Conservation (phyloP, 1,140 invertebrate species). For the Neelides sp. region DNA sequence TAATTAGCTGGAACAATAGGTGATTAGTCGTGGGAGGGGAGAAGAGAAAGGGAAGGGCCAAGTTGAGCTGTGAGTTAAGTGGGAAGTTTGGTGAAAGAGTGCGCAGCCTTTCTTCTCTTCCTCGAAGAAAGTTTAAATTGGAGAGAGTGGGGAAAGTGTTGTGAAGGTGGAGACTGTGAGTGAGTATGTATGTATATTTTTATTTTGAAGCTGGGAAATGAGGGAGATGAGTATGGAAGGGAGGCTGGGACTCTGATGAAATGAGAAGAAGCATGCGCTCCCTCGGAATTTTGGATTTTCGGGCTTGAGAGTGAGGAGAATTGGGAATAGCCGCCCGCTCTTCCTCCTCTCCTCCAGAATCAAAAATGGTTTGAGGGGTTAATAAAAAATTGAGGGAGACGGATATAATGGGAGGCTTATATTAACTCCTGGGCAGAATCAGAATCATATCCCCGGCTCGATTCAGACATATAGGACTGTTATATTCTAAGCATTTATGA, state of each 20-base stretch:
- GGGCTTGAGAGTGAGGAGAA: slow-evolving; percentile 5
- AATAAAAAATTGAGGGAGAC: slow-evolving; percentile 32
- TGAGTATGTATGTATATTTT: not conserved
- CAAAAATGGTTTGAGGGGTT: slow-evolving; percentile 32
- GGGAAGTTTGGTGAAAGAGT: too few species aligned
- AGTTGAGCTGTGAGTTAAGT: not conserved
- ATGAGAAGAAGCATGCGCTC: slow-evolving; percentile 27
- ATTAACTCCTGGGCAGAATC: too few species aligned
- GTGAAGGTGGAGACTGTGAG: not conserved
- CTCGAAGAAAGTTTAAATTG: not conserved
- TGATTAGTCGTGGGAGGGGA: slow-evolving; percentile 18
- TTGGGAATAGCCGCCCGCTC: not conserved
- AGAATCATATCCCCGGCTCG: too few species aligned
- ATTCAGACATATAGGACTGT: too few species aligned
- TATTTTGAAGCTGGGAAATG: not conserved
- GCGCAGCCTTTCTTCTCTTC: not conserved
- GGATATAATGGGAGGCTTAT: too few species aligned
- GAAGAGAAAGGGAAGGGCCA: not conserved
- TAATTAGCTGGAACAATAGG: slow-evolving; percentile 5
- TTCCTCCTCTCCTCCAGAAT: not conserved
- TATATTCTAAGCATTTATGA: too few species aligned
- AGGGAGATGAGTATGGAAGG: slow-evolving; percentile 1
- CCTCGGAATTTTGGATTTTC: slow-evolving; percentile 21
- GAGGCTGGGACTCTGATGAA: slow-evolving; percentile 24
- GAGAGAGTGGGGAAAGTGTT: not conserved